These are phyloP conservation scores for Enoplolaimus lenunculus DNA, from an alignment of 2,888 invertebrate genomes.

Conservation along the genomic window DNA sequence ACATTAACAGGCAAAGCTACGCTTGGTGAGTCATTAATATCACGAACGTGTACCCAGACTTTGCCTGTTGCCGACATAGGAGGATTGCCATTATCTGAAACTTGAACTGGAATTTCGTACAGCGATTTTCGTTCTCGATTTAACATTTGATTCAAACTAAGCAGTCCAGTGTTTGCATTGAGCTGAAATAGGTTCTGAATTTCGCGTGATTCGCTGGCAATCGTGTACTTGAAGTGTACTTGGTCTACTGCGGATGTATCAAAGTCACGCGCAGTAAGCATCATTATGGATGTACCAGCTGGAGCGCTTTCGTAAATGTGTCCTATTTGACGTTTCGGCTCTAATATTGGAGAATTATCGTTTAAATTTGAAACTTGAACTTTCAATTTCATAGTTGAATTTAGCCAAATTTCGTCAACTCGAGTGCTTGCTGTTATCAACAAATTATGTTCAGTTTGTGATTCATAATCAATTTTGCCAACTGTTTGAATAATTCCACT, in stretches of 20 bases:
- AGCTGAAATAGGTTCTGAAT: slow-evolving; percentile 57
- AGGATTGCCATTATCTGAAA: slow-evolving; percentile 72
- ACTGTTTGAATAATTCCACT: slow-evolving; percentile 66
- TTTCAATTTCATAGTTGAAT: slow-evolving; percentile 69
- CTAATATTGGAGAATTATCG: slow-evolving; percentile 76
- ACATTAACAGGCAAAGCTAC: too few species aligned
- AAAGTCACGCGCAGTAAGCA: slow-evolving; percentile 69
- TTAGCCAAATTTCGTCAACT: too few species aligned
- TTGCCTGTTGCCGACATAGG: slow-evolving; percentile 62
- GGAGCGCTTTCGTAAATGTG: slow-evolving; percentile 73
- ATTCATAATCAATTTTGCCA: slow-evolving; percentile 69
- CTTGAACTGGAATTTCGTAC: slow-evolving; percentile 61
- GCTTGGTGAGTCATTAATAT: slow-evolving; percentile 96
- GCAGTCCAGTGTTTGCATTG: slow-evolving; percentile 62
- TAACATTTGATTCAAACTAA: slow-evolving; percentile 61
- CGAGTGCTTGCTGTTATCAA: slow-evolving; percentile 76
- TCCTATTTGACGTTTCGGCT: slow-evolving; percentile 56
- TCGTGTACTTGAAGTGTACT: slow-evolving; percentile 66
- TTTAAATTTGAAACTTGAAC: slow-evolving; percentile 72
- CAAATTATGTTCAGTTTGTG: slow-evolving; percentile 63
- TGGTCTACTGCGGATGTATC: slow-evolving; percentile 60
- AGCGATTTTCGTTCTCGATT: slow-evolving; percentile 66
- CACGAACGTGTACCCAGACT: slow-evolving; percentile 62
- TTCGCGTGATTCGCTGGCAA: slow-evolving; percentile 49
- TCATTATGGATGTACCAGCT: slow-evolving; percentile 64